Base-by-base conservation (phyloP, 2,113 vertebrate species). In the Centropristis striata region DNA sequence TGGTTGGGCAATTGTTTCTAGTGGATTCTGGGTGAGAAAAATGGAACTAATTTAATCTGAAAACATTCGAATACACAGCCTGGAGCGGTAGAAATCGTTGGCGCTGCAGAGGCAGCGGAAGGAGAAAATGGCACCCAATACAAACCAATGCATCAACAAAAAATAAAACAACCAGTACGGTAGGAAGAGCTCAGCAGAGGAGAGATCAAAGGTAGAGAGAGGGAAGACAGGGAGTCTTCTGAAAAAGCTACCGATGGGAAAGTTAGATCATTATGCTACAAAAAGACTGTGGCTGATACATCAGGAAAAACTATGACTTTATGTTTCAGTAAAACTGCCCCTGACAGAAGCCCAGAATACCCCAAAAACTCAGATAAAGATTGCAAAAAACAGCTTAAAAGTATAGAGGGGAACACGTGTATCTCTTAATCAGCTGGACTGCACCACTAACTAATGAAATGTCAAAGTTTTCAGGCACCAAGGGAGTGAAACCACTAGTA, bases 31-130 rank as follows among this genome's bases (percentile, higher is more conserved):
- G 64, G 51, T 60, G 73, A 81, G 76, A 83, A 83, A 88, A 87
- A 84, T 77, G 23, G 67, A 88, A 72, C 67, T 86, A 83, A 69
- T 92, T 72, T 84, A 80, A 82, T 88, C 71, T 80, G 39, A 51
- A 89, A 88, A 64, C 66, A 81, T 58, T 79, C 4, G 46, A 80
- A 69, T 68, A 70, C 60, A 71, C 71, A 83, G 63, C 78, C 75
- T 39, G 39, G 60, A 80, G 80, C 25, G 2, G 64, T 41, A 71
- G 54, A 86, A 72, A 83, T 66, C 49, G 83, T 86, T 80, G 75
- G 65, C 66, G 51, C 80, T 8, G 78, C 69, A 78, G 59, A 85
- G 68, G 20, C 42, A 64, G 57, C 54, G 13, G 72, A 42, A 73
- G 47, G 58, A 83, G 46, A 70, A 81, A 83, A 80, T 73, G 68